phyloP scores from a whole-genome alignment of 2,888 invertebrate species.

The Pocota personata region DNA sequence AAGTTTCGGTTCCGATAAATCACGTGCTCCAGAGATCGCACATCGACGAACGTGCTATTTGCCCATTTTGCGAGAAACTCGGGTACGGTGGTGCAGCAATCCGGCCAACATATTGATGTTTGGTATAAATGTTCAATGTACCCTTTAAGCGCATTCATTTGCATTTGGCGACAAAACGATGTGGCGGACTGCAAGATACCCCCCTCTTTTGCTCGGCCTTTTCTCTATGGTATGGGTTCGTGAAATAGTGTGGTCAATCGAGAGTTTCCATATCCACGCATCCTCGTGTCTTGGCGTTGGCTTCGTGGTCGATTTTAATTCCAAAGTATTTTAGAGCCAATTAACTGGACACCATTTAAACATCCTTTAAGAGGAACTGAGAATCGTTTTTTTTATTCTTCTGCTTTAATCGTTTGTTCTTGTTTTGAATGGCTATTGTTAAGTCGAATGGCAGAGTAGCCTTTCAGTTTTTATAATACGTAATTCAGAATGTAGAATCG shows the following conservation, averaged over 20 bases:
- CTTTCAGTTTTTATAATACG: too few relatives aligned
- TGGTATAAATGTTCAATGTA: conserved; percentile 67
- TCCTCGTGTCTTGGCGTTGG: conserved; percentile 40
- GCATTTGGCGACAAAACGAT: conserved; percentile 70
- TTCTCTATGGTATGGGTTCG: not conserved
- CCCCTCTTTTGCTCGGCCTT: not conserved
- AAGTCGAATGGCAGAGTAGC: too few relatives aligned
- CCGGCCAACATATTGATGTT: conserved; percentile 64
- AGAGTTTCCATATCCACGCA: conserved; percentile 36
- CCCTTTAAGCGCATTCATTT: conserved; percentile 67
- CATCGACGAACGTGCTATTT: conserved; percentile 69
- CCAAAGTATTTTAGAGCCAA: conserved; percentile 58
- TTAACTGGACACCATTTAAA: conserved; percentile 64
- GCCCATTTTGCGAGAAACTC: conserved; percentile 55
- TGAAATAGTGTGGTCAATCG: conserved; percentile 26
- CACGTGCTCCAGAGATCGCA: conserved; percentile 60
- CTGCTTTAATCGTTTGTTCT: not conserved
- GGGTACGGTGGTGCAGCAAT: conserved; percentile 46
- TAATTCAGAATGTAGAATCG: too few relatives aligned
- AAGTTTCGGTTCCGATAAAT: conserved; percentile 70
- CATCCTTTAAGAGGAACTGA: conserved; percentile 41
- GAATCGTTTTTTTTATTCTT: not conserved
- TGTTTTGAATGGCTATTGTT: conserved; percentile 1
- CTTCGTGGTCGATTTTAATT: conserved; percentile 41
- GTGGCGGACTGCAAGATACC: conserved; percentile 38